Percentiles rank a stretch among this genome's conserved stretches.
These are phyloP conservation scores for Lepidotrigona ventralis DNA, from an alignment of 1,140 invertebrate genomes.

Conservation along the genomic window DNA sequence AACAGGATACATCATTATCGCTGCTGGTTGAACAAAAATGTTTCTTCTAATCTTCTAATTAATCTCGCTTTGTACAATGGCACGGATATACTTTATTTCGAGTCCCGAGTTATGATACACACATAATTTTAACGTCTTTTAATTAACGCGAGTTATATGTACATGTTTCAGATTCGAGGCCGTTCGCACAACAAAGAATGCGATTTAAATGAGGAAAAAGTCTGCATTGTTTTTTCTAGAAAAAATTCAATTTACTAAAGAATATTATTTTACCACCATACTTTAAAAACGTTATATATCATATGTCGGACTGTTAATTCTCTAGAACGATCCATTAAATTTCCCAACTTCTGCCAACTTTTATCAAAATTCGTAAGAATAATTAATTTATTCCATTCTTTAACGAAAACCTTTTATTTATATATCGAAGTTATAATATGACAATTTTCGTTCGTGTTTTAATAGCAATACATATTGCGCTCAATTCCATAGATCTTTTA, in stretches of 20 bases:
- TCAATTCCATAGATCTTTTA: no score
- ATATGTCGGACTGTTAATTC: background rate
- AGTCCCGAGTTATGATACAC: conserved; percentile 12
- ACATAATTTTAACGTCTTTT: conserved; percentile 34
- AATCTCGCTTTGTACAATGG: background rate
- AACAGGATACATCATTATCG: background rate
- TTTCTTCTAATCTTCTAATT: conserved; percentile 35
- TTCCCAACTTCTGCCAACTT: background rate
- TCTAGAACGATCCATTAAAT: background rate
- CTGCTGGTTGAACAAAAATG: background rate
- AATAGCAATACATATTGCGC: background rate
- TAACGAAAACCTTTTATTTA: background rate
- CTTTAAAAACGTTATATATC: background rate
- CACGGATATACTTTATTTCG: background rate
- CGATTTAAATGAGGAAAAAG: background rate
- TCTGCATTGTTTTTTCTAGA: background rate
- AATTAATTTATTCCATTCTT: background rate
- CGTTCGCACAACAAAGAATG: background rate
- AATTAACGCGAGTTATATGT: conserved; percentile 19
- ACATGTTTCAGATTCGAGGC: background rate
- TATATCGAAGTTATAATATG: background rate
- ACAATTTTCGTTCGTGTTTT: background rate
- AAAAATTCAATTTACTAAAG: conserved; percentile 13
- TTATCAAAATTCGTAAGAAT: background rate
- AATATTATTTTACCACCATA: no score